Percentiles rank a stretch among this genome's conserved stretches.
These are phyloP conservation scores for Idaea aversata DNA, from an alignment of 2,888 invertebrate species.

Conservation along the genomic window DNA sequence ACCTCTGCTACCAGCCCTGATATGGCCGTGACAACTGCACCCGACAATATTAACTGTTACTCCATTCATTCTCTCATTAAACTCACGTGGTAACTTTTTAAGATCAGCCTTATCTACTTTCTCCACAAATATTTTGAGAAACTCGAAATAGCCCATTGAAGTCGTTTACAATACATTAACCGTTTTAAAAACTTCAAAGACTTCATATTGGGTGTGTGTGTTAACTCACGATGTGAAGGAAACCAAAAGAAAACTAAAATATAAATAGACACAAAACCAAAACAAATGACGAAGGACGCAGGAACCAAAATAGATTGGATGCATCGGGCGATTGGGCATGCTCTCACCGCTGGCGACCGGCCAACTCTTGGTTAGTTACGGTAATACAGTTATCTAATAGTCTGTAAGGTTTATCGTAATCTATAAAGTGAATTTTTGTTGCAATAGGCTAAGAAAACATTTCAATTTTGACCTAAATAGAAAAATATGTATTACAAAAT, in stretches of 20 bases:
- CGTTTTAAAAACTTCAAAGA: neutral
- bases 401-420: conserved; percentile 24
- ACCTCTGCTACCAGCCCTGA: conserved; percentile 90
- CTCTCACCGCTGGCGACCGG: conserved; percentile 50
- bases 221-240: conserved; percentile 9
- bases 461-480: neutral
- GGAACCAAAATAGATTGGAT: conserved; percentile 61
- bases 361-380: conserved; percentile 48
- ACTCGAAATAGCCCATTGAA: too few species aligned
- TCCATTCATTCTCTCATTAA: conserved; percentile 13
- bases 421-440: conserved; percentile 44
- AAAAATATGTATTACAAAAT: conserved; percentile 1
- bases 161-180: too few species aligned
- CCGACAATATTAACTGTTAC: conserved; percentile 48
- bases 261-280: conserved; percentile 55
- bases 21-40: conserved; percentile 88
- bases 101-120: neutral
- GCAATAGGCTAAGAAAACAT: neutral
- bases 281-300: conserved; percentile 65
- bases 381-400: conserved; percentile 29
- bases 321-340: conserved; percentile 61
- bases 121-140: too few species aligned
- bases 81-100: neutral
- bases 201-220: neutral
- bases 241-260: conserved; percentile 43